Evolutionary conservation across 2,888 invertebrate species (phyloP), one percentile per base, ranked within the genome.

Genomic region (Ormia ochracea): DNA sequence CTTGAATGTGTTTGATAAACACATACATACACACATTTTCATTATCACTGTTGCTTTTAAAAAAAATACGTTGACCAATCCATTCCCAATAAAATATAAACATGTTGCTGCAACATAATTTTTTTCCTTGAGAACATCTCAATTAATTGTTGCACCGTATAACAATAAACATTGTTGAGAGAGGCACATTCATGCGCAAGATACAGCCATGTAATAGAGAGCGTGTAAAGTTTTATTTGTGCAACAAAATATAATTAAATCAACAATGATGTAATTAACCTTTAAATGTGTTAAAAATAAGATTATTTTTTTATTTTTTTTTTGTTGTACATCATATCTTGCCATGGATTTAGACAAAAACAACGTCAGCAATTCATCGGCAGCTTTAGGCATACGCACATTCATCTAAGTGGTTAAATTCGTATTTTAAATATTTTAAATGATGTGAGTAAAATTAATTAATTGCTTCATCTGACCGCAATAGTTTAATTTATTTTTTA

Each of bases 241-340:
- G 14, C 4, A 14, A 14, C 1, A 1, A 1, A 5, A 2, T 3
- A 23, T 7, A 14, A 14, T 48, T 2, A 45, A 33, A 63, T 33
- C 43, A 56, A 45, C 36, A 56, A 43, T 69, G 45, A 23, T 56
- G 10, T 33, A 21, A 17, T 68, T 69, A 58, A 69, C 68, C 56
- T 33, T 56, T 26, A 36, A 58, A 36, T 36, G 43, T 23, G 4
- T 17, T 41, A 17, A 6, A 43, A 23, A 19, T 4, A 43, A 4
- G 1, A n/a, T n/a, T n/a, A n/a, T n/a, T n/a, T n/a, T n/a, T n/a
- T n/a, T n/a, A n/a, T n/a, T n/a, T n/a, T n/a, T n/a, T n/a, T n/a
- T n/a, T n/a, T n/a, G n/a, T n/a, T n/a, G n/a, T n/a, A n/a, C n/a
- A n/a, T n/a, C n/a, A n/a, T n/a, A n/a, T n/a, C n/a, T n/a, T n/a